These are phyloP conservation scores for Omphaloscelis lunosa DNA, from an alignment of 2,888 invertebrate species.

Conservation along the genomic window DNA sequence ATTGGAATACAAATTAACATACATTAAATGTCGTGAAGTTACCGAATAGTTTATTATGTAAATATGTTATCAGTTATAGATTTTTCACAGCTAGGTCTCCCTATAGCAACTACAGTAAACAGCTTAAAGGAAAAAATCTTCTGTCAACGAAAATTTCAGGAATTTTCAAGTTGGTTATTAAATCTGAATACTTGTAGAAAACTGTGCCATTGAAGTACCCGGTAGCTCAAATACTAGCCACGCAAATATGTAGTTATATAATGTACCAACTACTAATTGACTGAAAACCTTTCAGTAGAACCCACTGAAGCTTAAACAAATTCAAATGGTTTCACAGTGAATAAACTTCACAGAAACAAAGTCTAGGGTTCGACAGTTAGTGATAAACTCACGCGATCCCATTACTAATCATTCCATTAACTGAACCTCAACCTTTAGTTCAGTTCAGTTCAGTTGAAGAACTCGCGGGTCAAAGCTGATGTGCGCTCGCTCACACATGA, in stretches of 20 bases:
- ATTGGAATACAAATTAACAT: not conserved
- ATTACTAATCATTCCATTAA: conserved; percentile 23
- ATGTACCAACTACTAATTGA: not conserved
- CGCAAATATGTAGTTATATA: not conserved
- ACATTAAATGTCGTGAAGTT: not conserved
- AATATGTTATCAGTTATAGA: not conserved
- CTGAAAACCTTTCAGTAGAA: not conserved
- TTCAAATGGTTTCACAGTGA: conserved; percentile 20
- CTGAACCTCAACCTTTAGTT: conserved; percentile 30
- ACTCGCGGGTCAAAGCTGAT: conserved; percentile 5
- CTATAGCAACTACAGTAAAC: not conserved
- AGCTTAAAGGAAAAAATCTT: not conserved
- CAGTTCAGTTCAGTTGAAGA: conserved; percentile 17
- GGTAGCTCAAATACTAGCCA: not conserved
- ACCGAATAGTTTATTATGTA: not conserved
- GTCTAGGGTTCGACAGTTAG: conserved; percentile 22
- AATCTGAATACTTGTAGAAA: conserved; percentile 16
- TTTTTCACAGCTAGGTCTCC: not conserved
- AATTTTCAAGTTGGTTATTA: conserved; percentile 21
- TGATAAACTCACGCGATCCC: conserved; percentile 25
- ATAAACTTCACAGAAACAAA: conserved; percentile 20
- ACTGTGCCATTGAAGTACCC: not conserved
- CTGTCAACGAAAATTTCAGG: not conserved
- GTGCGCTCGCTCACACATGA: conserved; percentile 19
- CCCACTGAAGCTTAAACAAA: conserved; percentile 14